These are phyloP conservation scores for Lophotriccus pileatus DNA, from an alignment of 2,797 vertebrate species.

Conservation along the genomic window DNA sequence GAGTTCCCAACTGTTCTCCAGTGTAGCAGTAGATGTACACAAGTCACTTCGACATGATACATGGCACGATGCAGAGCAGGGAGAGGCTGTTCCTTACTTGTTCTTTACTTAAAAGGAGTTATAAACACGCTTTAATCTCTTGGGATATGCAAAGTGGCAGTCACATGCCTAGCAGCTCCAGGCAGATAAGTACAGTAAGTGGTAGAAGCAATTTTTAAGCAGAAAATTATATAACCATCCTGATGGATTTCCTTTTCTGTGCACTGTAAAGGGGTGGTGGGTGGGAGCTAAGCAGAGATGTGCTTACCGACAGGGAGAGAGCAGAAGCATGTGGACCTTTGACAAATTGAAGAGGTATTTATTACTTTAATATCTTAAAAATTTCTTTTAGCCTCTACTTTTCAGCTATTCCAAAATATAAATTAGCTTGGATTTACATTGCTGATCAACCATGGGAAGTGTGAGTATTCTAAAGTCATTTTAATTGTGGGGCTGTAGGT, in stretches of 20 bases:
- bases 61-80: neutral
- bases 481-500: neutral
- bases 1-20: neutral
- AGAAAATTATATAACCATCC: neutral
- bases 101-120: neutral
- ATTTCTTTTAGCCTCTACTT: neutral
- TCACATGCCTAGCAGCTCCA: neutral
- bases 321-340: neutral
- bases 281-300: neutral
- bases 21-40: neutral
- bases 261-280: neutral
- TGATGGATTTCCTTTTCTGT: neutral
- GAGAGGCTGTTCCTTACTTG: neutral
- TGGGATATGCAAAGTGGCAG: neutral
- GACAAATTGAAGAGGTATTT: neutral
- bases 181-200: neutral
- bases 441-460: neutral
- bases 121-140: neutral
- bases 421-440: neutral
- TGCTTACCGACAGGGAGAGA: neutral
- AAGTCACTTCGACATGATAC: neutral
- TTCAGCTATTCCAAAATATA: neutral
- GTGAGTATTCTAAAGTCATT: neutral
- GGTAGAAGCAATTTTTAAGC: conserved; percentile 15
- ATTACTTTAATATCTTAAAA: neutral